Base-by-base conservation (phyloP, 2,797 vertebrate species). In the Botia almorhae region DNA sequence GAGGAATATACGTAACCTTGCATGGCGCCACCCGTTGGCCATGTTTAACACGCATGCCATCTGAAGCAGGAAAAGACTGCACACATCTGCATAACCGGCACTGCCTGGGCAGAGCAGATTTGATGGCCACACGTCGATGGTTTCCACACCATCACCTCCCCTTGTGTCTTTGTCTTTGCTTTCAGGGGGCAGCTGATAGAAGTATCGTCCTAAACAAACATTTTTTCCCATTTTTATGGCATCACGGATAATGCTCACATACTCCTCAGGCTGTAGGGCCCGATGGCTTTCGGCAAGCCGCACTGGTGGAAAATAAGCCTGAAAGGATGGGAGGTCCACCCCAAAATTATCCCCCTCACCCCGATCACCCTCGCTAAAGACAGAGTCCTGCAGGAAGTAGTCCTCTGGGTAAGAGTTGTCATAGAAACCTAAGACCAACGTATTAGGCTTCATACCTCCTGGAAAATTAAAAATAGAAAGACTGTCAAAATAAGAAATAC, bases 391-490 rank as follows among this genome's bases (percentile, higher is more conserved):
- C 7, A 96, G 90, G 89, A 98, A 96, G 87, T 95, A 96, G 89
- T 97, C 96, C 48, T 97, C 96, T 0, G 96, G 96, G 14, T 91
- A 93, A 58, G 91, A 89, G 81, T 92, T 92, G 83, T 97, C 96
- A 0, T 97, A 98, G 90, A 97, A 98, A 16, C 96, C 96, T 64
- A 98, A 86, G 74, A 97, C 92, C 85, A 98, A 81, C 0, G 92
- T 98, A 90, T 98, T 98, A 81, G 96, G 96, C 89, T 98, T 98
- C 96, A 98, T 98, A 29, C 96, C 96, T 19, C 96, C 96, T 97
- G 84, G 58, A 17, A 68, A 33, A 85, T 16, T 14, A 43, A 36
- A 29, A 69, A 8, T 6, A 43, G 5, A 76, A 26, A 7, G 21
- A n/a, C 60, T 51, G 26, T 33, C 10, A 23, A 7, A 53, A 21